phyloP scores from a whole-genome alignment of 1,140 invertebrate species.

The Panagrolaimus sp. region DNA sequence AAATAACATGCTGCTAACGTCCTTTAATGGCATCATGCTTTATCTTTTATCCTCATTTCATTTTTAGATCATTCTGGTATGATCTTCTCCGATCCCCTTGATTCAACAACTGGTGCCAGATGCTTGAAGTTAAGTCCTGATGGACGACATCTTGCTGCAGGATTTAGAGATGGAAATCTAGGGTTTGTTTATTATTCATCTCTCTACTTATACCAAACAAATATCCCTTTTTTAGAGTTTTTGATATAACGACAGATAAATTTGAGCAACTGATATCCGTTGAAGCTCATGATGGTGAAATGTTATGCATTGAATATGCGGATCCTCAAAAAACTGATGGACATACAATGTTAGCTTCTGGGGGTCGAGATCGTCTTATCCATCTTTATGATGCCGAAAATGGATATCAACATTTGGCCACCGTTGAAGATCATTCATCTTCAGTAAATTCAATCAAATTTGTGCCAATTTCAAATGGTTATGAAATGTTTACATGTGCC shows the following conservation, averaged over 20 bases:
- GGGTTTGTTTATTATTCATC: conserved; percentile 61
- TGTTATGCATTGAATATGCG: conserved; percentile 85
- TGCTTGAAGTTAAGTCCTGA: conserved; percentile 81
- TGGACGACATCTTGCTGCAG: conserved; percentile 80
- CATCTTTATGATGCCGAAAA: conserved; percentile 86
- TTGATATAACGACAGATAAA: conserved; percentile 66
- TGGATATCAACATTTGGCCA: conserved; percentile 81
- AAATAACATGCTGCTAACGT: no score
- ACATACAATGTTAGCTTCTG: conserved; percentile 70
- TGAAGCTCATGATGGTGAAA: conserved; percentile 93
- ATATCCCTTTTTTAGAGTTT: conserved; percentile 73
- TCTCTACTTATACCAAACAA: no score
- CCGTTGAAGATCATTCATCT: conserved; percentile 89
- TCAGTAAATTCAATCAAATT: conserved; percentile 89
- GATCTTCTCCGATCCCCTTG: conserved; percentile 42
- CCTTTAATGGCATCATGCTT: neutral
- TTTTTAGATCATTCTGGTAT: conserved; percentile 50
- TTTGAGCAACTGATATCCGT: conserved; percentile 70
- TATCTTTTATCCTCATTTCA: no score
- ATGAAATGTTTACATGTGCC: conserved; percentile 88
- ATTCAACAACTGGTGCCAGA: conserved; percentile 77
- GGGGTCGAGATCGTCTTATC: conserved; percentile 84
- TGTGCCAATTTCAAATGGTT: conserved; percentile 64
- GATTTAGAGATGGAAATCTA: conserved; percentile 76
- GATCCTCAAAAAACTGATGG: conserved; percentile 58